Evolutionary conservation across 2,113 vertebrate species (phyloP).

Genomic region (Sitta europaea): DNA sequence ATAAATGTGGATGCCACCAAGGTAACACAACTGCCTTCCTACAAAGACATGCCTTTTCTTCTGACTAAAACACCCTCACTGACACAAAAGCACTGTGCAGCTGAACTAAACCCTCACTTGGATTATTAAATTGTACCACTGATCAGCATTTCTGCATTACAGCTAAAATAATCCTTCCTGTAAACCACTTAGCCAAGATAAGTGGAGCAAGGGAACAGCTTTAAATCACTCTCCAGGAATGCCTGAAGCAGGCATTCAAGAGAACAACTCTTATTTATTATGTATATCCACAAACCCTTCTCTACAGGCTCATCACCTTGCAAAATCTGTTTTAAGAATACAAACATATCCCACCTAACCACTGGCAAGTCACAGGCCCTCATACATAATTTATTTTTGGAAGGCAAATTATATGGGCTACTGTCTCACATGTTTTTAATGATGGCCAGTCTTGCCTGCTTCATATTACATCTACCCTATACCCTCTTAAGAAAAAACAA

Average conservation of each 20-base stretch:
- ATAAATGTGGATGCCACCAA: background rate
- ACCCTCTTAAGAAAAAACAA: background rate
- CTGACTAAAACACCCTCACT: background rate
- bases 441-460: background rate
- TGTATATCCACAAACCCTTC: background rate
- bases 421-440: background rate
- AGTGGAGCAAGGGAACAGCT: background rate
- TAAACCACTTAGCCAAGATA: slow-evolving; percentile 25
- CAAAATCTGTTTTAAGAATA: background rate
- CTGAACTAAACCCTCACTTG: background rate
- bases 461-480: background rate
- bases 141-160: slow-evolving; percentile 1
- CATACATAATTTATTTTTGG: background rate
- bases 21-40: background rate
- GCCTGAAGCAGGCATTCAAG: background rate
- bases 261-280: background rate
- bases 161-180: slow-evolving; percentile 17
- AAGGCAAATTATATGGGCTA: background rate
- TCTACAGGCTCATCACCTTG: background rate
- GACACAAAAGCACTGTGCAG: background rate
- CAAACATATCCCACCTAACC: background rate
- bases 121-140: slow-evolving; percentile 4
- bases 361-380: background rate
- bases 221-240: background rate
- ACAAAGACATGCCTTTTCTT: background rate